Base-by-base conservation (phyloP, 2,888 invertebrate genomes). In the Ligdia adustata region DNA sequence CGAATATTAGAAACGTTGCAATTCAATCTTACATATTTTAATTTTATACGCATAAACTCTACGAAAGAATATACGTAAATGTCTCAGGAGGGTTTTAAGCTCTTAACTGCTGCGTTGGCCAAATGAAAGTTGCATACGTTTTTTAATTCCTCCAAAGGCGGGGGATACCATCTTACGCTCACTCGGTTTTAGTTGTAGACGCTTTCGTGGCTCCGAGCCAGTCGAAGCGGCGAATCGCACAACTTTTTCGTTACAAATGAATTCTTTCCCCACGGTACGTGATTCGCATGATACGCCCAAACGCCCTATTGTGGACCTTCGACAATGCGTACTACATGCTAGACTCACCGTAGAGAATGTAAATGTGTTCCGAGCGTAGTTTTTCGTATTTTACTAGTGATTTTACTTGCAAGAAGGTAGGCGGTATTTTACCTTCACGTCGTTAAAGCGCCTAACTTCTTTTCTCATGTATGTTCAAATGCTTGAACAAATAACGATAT, bases 161-260 rank as follows among this genome's bases (percentile, higher is more conserved):
- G n/a, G n/a, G n/a, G n/a, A n/a, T n/a, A n/a, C n/a, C n/a, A n/a
- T n/a, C n/a, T n/a, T n/a, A n/a, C n/a, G n/a, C n/a, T n/a, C n/a
- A n/a, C n/a, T n/a, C n/a, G n/a, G n/a, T n/a, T n/a, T n/a, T n/a
- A n/a, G n/a, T n/a, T n/a, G n/a, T n/a, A n/a, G n/a, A n/a, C n/a
- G n/a, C n/a, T 4, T 47, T 48, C 37, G 9, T 22, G 28, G 27
- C 48, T 48, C 41, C 9, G 0, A 5, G 32, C 6, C 29, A 9
- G 7, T 13, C 18, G 26, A 20, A 29, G 33, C 39, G 38, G 42
- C 33, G 57, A 63, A 59, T 62, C 56, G 53, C 57, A 50, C 42
- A 71, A 72, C 62, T 72, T 69, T 79, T 75, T 69, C 72, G 69
- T 63, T 68, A 75, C 75, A 78, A 79, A 76, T 78, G 77, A 76